Evolutionary conservation across 2,888 invertebrate genomes (phyloP).

Genomic region (Chalcis sispes): DNA sequence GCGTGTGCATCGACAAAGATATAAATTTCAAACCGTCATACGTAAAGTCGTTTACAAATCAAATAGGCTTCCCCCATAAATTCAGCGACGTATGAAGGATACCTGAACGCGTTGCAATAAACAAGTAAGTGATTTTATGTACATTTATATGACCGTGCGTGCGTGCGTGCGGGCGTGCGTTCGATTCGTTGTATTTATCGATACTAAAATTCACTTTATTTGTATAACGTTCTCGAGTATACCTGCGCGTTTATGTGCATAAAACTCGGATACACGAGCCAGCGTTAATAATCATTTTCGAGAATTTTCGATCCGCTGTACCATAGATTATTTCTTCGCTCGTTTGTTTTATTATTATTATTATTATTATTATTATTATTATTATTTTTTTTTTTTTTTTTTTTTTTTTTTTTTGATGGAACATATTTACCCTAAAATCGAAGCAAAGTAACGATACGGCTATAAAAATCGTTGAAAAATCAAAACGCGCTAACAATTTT

Average conservation of each 20-base stretch:
- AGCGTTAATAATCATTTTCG: conserved; percentile 4
- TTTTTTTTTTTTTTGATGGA: no score
- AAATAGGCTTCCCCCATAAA: conserved; percentile 5
- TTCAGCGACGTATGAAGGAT: not conserved
- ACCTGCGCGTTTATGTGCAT: not conserved
- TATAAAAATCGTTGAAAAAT: no score
- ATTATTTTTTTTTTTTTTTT: no score
- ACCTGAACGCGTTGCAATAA: conserved; percentile 4
- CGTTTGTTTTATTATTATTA: no score
- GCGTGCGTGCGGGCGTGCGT: not conserved
- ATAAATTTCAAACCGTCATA: not conserved
- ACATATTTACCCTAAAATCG: no score
- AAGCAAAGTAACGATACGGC: no score
- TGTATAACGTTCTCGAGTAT: conserved; percentile 52
- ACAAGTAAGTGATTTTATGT: conserved; percentile 25
- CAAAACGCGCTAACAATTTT: no score
- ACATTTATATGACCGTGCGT: not conserved
- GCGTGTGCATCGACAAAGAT: no score
- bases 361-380: no score
- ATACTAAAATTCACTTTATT: not conserved
- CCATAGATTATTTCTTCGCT: no score
- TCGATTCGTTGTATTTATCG: not conserved
- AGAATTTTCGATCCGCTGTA: not conserved
- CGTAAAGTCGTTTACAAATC: conserved; percentile 8
- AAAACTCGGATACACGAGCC: conserved; percentile 51